Base-by-base conservation (phyloP, 2,888 invertebrate species). In the Tromatobia lineatoria region DNA sequence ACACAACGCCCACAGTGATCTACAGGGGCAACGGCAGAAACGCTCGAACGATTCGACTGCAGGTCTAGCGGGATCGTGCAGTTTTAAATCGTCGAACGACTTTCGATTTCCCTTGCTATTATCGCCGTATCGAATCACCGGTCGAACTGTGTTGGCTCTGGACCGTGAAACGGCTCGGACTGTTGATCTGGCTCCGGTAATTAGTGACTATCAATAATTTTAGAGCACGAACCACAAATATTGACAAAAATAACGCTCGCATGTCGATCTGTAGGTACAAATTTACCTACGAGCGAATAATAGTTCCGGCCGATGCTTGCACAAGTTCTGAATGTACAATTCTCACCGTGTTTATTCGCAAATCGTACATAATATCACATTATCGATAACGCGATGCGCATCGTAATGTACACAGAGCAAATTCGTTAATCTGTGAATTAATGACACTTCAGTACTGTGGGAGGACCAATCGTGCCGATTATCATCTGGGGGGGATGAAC, bases 81-180 rank as follows among this genome's bases (percentile, higher is more conserved):
- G 73, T 82, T 84, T 73, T 69, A 69, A 80, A 77, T 50, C 80
- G 54, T 66, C 73, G 77, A 85, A 84, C 87, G 80, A 87, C 87
- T 87, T 87, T 87, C 87, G 82, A 84, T 87, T 85, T 87, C 80
- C 78, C 85, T 76, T 69, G 78, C 78, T 66, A 82, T 84, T 84
- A 87, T 85, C 73, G 78, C 71, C 85, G 83, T 75, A 69, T 74
- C 80, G 71, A 80, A 84, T 77, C 59, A 34, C 47, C 42, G 15
- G 20, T 29, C 29, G 47, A 45, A 52, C 25, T 45, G 47, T 18
- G 74, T 13, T 52, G 81, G 47, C 75, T 25, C 42, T 81, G 84
- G 81, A 85, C 81, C 84, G 81, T 85, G 81, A 85, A 85, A 71
- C 66, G 52, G 61, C 34, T 34, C 64, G 67, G 61, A 67, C 61